Base-by-base conservation (phyloP, 2,797 vertebrate species). In the Prunella strophiata region DNA sequence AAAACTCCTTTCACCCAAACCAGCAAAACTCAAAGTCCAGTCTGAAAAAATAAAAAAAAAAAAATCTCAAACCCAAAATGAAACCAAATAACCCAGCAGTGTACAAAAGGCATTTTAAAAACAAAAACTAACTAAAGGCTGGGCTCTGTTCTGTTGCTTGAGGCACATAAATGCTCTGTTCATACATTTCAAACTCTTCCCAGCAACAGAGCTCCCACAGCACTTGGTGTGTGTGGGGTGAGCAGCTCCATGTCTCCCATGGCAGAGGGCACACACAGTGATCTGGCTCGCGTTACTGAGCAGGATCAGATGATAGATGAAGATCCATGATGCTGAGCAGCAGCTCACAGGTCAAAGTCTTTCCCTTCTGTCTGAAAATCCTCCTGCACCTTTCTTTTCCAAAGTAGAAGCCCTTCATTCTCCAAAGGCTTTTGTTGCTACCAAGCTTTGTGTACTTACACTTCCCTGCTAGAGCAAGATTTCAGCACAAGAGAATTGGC, bases 291-390 rank as follows among this genome's bases (percentile, higher is more conserved):
- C 6, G 4, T 96, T 96, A 95, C 96, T 42, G 66, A 82, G 90
- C 90, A 63, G 95, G 96, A 96, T 96, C 95, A 38, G 94, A 45
- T 96, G 95, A 94, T 95, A 78, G 80, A 80, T 79, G 93, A 76
- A 75, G 83, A 95, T 84, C 88, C 88, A 38, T 5, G 83, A 76
- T 91, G 90, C 85, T 76, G 93, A 95, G 91, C 82, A 95, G 82
- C 88, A 91, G 88, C 93, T 86, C 88, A 59, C 83, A 34, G 93
- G 88, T 78, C 94, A 88, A 76, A 91, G 88, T 34, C 77, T 34
- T 78, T 76, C 45, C 57, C 94, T 92, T 52, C 87, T 70, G 26
- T 10, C 91, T 95, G 66, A 84, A 94, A 92, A 88, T 50, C 73
- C 79, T 66, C 82, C 76, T 26, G 25, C 45, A 63, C 25, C 63